phyloP scores from a whole-genome alignment of 2,113 vertebrate genomes.

The Sebastes fasciatus region DNA sequence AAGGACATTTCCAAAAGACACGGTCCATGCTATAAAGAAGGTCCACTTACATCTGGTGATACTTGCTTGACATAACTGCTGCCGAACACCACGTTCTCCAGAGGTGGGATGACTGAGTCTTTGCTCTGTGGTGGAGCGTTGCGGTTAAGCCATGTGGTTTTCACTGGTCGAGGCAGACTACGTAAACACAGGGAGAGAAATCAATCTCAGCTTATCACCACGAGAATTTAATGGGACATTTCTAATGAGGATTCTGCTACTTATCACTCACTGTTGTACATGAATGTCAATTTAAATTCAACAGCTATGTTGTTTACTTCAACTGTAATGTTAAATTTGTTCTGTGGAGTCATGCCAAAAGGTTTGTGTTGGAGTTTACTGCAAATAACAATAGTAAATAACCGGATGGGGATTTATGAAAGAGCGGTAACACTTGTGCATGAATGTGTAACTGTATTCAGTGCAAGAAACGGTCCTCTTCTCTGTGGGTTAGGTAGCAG shows the following conservation, averaged over 20 bases:
- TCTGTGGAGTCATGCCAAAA: background rate
- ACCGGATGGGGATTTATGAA: background rate
- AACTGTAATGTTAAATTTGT: background rate
- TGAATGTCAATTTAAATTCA: background rate
- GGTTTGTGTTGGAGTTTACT: background rate
- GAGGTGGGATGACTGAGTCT: constrained; percentile 93
- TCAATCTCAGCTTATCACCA: constrained; percentile 5
- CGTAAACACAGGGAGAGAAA: constrained; percentile 30
- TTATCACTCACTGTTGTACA: background rate
- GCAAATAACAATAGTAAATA: background rate
- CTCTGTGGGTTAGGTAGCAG: background rate
- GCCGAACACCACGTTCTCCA: constrained; percentile 97
- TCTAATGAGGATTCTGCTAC: background rate
- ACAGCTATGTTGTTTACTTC: background rate
- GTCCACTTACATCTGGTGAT: constrained; percentile 92
- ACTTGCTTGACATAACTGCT: constrained; percentile 94
- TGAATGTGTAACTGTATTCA: background rate
- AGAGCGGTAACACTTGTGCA: background rate
- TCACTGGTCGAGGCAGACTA: constrained; percentile 95
- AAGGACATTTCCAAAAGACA: background rate
- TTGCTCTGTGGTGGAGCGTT: constrained; percentile 95
- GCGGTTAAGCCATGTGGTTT: constrained; percentile 97
- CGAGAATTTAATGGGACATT: background rate
- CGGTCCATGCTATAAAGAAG: background rate
- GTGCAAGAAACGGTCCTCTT: background rate